Base-by-base conservation (phyloP, 2,113 vertebrate species). In the Campylomormyrus numenius region DNA sequence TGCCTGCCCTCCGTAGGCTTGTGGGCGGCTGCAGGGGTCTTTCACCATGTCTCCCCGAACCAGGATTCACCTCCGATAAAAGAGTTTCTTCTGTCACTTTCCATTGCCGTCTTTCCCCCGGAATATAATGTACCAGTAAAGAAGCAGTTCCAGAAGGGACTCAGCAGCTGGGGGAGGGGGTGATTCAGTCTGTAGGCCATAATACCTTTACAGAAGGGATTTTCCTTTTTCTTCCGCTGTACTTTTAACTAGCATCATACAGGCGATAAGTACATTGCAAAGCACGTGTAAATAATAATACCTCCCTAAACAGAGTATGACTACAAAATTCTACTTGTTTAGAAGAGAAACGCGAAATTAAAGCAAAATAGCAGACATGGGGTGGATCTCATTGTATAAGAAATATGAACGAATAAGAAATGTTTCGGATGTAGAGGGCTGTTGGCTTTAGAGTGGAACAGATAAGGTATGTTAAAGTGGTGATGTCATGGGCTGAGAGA, bases 51-150 rank as follows among this genome's bases (percentile, higher is more conserved):
- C 31, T 5, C 74, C 11, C 6, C 2, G 31, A 77, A 39, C 70
- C 74, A 5, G 39, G 87, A 66, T 66, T 88, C 87, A 88, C 87
- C 87, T 88, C 21, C 53, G 42, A 56, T 88, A 10, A 45, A 88
- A 88, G 24, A 17, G 42, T 46, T 66, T 31, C n/a, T 21, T 45
- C n/a, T 46, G 87, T 45, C 17, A 15, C 24, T 46, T 48, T 19
- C 35, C 19, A n/a, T 62, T 7, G 87, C 39, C 21, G 35, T 62
- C 39, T 88, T 74, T 42, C 17, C 53, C 83, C 5, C 58, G 21
- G 62, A 49, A 74, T 74, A 49, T 49, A 49, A 74, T 50, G 80
- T 46, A 85, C 83, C 24, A 24, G 45, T 46, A 10, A 46, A 85
- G 39, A 11, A 45, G 42, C 80, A 10, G 42, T 9, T 48, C 42